Evolutionary conservation across 2,797 vertebrate species (phyloP), one percentile per base, ranked within the genome.

Genomic region (Pangasius macronema): DNA sequence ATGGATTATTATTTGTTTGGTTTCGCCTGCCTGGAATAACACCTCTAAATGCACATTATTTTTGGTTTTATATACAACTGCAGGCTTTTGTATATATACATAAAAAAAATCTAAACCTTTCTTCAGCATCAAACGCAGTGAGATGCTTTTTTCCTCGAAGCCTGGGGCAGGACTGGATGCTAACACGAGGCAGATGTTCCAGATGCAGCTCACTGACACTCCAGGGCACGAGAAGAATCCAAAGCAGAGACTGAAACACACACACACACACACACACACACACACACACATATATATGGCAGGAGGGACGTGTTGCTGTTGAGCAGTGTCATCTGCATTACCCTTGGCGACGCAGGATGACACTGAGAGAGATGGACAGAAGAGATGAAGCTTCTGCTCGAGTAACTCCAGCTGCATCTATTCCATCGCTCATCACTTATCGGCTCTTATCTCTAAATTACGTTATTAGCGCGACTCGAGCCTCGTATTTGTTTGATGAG

Each of bases 381-480:
- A 42, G 49, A 68, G 16, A 33, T 6, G 42, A 16, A 85, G 86
- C 84, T 82, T 84, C 75, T 87, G 83, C 83, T 42, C 30, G 86
- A 84, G 33, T 87, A 80, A 83, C 70, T 77, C 51, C 81, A 86
- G 89, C 83, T 88, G 85, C 72, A 87, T 75, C 57, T 80, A 68
- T 22, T 86, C 84, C 51, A 68, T 84, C 65, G 18, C 77, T 85
- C 72, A 61, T 68, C 59, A 51, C 76, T 89, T 83, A 86, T 63
- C 59, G 70, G 83, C 80, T 77, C 76, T 90, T 70, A 83, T 88
- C 87, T 86, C 81, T 53, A 53, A 73, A 87, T 88, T 65, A 87
- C 61, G 84, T 87, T 87, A 88, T 88, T 85, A 86, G 73, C n/a
- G 14, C 67, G 49, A 61, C 49, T 67, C 67, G 22, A 72, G 33